Evolutionary conservation across 2,888 invertebrate species (phyloP).

Genomic region (Metopia argyrocephala): DNA sequence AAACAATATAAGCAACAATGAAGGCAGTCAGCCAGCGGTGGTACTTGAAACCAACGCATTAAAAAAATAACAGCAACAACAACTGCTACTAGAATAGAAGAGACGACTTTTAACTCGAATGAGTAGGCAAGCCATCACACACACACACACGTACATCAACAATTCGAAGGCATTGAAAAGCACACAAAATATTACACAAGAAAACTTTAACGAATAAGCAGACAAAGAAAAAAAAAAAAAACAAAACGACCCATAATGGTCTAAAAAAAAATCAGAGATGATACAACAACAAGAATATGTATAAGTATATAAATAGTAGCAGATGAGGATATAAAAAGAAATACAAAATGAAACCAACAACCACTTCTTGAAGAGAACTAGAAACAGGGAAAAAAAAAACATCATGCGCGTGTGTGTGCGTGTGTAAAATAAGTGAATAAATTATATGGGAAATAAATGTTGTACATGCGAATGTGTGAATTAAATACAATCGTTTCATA

Average conservation of each 20-base stretch:
- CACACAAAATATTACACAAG: constrained; percentile 37
- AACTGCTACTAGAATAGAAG: too few species aligned
- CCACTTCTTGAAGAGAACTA: constrained; percentile 17
- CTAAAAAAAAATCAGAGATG: constrained; percentile 58
- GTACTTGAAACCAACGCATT: constrained; percentile 35
- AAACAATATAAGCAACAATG: constrained; percentile 55
- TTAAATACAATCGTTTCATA: constrained; percentile 43
- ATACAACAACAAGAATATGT: constrained; percentile 56
- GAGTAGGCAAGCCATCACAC: constrained; percentile 21
- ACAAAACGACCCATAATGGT: constrained; percentile 47
- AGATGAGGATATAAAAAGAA: constrained; percentile 52
- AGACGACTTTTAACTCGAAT: constrained; percentile 47
- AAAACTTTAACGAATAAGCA: constrained; percentile 40
- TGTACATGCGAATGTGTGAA: constrained; percentile 30
- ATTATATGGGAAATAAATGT: constrained; percentile 10
- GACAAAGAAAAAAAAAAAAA: constrained; percentile 15
- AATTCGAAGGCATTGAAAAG: background rate
- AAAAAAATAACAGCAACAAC: constrained; percentile 32
- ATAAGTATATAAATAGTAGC: constrained; percentile 56
- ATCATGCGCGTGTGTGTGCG: background rate
- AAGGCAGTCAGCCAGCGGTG: constrained; percentile 42
- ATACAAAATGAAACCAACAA: constrained; percentile 60
- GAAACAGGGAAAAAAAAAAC: constrained; percentile 10
- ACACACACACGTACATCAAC: background rate
- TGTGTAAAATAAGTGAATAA: background rate